Evolutionary conservation across 2,113 vertebrate genomes (phyloP).

Genomic region (Todiramphus saurophagus): DNA sequence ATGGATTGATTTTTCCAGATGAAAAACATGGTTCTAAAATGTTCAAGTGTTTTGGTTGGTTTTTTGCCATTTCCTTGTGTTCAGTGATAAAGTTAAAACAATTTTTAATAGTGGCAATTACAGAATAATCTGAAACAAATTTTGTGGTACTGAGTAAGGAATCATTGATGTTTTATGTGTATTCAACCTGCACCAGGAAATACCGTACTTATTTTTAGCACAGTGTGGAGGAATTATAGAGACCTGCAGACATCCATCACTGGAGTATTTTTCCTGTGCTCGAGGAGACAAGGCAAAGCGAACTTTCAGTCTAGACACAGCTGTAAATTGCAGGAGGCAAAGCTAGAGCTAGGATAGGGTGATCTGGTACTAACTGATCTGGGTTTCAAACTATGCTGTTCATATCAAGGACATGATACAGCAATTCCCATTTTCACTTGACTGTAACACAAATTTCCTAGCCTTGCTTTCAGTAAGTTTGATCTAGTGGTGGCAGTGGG

Average conservation of each 20-base stretch:
- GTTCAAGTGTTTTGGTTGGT: neutral
- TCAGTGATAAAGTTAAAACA: neutral
- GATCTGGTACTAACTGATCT: too few species aligned
- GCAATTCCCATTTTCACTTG: too few species aligned
- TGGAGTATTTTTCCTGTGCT: too few species aligned
- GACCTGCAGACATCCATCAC: neutral
- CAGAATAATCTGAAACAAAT: neutral
- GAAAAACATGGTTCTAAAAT: neutral
- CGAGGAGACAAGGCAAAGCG: too few species aligned
- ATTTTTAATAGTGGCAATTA: neutral
- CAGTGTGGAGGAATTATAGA: neutral
- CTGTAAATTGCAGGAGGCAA: too few species aligned
- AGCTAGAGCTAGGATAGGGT: too few species aligned
- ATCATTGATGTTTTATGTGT: neutral
- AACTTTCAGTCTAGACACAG: too few species aligned
- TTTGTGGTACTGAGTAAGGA: neutral
- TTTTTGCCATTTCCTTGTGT: neutral
- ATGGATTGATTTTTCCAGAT: neutral
- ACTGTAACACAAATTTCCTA: too few species aligned
- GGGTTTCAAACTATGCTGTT: too few species aligned
- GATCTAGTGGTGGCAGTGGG: too few species aligned
- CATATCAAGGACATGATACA: too few species aligned
- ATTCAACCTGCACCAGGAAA: neutral
- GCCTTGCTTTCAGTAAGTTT: too few species aligned
- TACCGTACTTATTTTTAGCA: neutral